These are phyloP conservation scores for Horisme vitalbata DNA, from an alignment of 2,888 invertebrate genomes.

Conservation along the genomic window DNA sequence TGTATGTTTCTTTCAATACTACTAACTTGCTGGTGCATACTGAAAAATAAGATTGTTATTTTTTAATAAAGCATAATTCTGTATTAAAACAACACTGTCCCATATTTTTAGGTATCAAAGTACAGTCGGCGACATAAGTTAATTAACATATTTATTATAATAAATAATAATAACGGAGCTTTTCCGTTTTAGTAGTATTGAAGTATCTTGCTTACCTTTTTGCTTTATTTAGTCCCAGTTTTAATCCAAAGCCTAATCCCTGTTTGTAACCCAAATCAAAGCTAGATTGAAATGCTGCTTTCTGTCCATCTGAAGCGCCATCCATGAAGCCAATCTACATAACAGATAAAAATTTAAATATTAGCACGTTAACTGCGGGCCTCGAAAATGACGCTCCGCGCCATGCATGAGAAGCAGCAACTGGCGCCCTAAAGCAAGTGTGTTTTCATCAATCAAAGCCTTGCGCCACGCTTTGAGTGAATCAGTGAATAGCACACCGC, in stretches of 20 bases:
- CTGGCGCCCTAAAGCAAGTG: too few relatives aligned
- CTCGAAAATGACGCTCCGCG: too few relatives aligned
- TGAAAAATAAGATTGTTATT: too few relatives aligned
- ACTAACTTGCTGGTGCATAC: conserved; percentile 28
- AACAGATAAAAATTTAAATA: neutral
- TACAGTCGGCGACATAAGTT: too few relatives aligned
- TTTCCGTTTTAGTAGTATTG: too few relatives aligned
- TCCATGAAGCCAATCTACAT: conserved; percentile 84
- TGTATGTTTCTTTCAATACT: conserved; percentile 12
- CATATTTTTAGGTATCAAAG: neutral
- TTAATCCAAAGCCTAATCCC: conserved; percentile 84
- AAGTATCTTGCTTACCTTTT: conserved; percentile 34
- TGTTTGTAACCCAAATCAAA: conserved; percentile 87
- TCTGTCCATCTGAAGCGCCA: conserved; percentile 85
- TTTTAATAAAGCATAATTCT: neutral
- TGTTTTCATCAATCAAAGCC: neutral
- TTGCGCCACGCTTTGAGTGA: neutral
- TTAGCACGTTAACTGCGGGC: too few relatives aligned
- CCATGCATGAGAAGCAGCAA: too few relatives aligned
- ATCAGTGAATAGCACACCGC: neutral
- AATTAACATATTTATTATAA: too few relatives aligned
- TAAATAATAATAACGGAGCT: neutral
- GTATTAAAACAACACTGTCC: neutral
- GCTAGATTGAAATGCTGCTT: conserved; percentile 85
- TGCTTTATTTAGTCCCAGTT: conserved; percentile 70